These are phyloP conservation scores for Drosophila kohkoa DNA, from an alignment of 1,140 invertebrate species.

Conservation along the genomic window DNA sequence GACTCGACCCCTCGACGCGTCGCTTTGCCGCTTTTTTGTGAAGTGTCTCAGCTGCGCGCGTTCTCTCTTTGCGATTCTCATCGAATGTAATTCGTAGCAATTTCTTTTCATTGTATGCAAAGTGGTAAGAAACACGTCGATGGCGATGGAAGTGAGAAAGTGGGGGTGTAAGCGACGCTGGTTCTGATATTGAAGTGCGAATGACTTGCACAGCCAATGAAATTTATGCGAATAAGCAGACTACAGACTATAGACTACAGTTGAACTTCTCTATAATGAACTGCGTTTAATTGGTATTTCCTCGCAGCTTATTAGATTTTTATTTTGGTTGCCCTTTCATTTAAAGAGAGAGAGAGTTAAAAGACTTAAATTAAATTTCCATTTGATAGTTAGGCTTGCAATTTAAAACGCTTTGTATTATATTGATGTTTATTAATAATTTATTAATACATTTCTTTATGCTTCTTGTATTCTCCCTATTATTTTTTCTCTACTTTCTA, in stretches of 20 bases:
- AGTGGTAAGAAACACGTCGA: constrained; percentile 6
- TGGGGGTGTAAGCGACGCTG: neutral
- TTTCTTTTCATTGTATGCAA: constrained; percentile 41
- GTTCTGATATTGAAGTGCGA: constrained; percentile 32
- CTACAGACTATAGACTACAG: constrained; percentile 13
- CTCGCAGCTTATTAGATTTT: neutral
- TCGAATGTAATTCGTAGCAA: constrained; percentile 65
- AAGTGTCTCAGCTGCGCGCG: constrained; percentile 21
- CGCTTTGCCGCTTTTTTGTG: constrained; percentile 5
- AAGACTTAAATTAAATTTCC: too few species aligned
- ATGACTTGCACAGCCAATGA: constrained; percentile 34
- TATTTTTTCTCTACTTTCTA: too few species aligned
- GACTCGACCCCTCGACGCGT: neutral
- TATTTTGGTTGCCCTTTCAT: too few species aligned
- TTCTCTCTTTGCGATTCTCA: constrained; percentile 43
- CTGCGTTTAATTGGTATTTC: neutral
- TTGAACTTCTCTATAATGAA: constrained; percentile 3
- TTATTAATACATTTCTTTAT: too few species aligned
- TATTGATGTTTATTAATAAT: too few species aligned
- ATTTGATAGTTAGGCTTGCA: too few species aligned
- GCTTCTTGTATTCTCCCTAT: too few species aligned
- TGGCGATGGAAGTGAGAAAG: neutral
- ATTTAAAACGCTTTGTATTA: too few species aligned
- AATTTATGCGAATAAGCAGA: constrained; percentile 43
- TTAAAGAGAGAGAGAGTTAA: too few species aligned